phyloP scores from a whole-genome alignment of 2,888 invertebrate species.

The Ypsolopha scabrella region DNA sequence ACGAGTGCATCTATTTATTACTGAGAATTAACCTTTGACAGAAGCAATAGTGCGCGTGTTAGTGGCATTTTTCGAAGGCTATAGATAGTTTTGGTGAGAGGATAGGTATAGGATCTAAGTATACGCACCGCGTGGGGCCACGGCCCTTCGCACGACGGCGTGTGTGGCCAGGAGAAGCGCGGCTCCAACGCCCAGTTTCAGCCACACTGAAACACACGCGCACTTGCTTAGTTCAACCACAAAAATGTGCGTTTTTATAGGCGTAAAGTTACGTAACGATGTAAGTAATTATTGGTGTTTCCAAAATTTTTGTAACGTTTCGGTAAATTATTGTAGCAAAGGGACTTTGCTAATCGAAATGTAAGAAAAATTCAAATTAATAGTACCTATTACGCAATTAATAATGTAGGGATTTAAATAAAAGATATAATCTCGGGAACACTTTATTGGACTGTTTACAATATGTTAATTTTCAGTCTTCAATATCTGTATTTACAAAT shows the following conservation, averaged over 20 bases:
- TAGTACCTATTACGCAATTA: too few species aligned
- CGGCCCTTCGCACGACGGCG: slow-evolving; percentile 81
- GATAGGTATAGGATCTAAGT: not conserved
- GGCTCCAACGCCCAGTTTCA: slow-evolving; percentile 88
- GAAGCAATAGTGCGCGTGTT: slow-evolving; percentile 1
- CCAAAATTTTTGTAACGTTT: too few species aligned
- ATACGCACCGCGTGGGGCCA: slow-evolving; percentile 77
- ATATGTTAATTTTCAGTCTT: not conserved
- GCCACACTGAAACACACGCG: slow-evolving; percentile 83
- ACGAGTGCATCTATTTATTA: too few species aligned
- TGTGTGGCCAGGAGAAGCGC: slow-evolving; percentile 88
- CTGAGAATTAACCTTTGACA: not conserved
- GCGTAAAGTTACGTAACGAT: too few species aligned
- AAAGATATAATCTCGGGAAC: not conserved
- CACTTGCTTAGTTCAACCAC: not conserved
- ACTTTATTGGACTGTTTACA: not conserved
- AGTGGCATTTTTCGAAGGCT: not conserved
- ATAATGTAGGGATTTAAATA: not conserved
- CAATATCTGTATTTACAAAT: not conserved
- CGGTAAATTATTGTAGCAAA: too few species aligned
- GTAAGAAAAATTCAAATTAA: too few species aligned
- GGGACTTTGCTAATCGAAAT: too few species aligned
- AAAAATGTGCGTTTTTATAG: too few species aligned
- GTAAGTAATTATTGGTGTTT: too few species aligned
- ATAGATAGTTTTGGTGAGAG: not conserved